Evolutionary conservation across 2,888 invertebrate genomes (phyloP).

Genomic region (Macropis europaea): DNA sequence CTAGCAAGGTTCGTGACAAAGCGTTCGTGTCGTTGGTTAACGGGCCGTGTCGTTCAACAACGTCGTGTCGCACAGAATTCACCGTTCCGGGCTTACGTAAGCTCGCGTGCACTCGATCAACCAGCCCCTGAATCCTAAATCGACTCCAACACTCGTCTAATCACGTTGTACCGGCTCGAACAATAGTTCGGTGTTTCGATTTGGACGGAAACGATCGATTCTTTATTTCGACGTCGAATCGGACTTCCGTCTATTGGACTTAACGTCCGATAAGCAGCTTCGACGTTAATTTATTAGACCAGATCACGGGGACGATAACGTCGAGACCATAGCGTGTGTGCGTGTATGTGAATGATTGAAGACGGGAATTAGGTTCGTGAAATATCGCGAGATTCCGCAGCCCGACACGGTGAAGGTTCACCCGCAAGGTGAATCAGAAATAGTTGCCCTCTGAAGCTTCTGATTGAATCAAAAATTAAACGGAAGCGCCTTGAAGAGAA

Average conservation of each 20-base stretch:
- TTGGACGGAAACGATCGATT: not conserved
- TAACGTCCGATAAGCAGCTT: slow-evolving; percentile 3
- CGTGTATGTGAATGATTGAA: not conserved
- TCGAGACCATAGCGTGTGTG: not conserved
- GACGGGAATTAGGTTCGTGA: not conserved
- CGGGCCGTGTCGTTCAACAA: slow-evolving; percentile 15
- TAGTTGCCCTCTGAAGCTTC: too few relatives aligned
- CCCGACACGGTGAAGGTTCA: slow-evolving; percentile 35
- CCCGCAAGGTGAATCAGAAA: slow-evolving; percentile 53
- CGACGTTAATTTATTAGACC: slow-evolving; percentile 20
- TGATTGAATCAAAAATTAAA: too few relatives aligned
- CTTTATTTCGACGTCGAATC: not conserved
- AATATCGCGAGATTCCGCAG: slow-evolving; percentile 15
- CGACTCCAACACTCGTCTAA: too few relatives aligned
- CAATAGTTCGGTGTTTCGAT: too few relatives aligned
- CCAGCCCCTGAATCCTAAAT: not conserved
- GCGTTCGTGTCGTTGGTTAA: slow-evolving; percentile 24
- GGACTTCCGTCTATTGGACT: not conserved
- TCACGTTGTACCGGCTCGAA: too few relatives aligned
- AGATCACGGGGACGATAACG: slow-evolving; percentile 10
- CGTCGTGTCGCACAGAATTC: slow-evolving; percentile 9
- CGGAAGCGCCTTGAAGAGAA: too few relatives aligned
- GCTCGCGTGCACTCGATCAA: not conserved
- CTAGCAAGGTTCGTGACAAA: not conserved
- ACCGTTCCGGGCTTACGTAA: slow-evolving; percentile 15